These are phyloP conservation scores for Germaria angustata DNA, from an alignment of 2,888 invertebrate genomes.

Conservation along the genomic window DNA sequence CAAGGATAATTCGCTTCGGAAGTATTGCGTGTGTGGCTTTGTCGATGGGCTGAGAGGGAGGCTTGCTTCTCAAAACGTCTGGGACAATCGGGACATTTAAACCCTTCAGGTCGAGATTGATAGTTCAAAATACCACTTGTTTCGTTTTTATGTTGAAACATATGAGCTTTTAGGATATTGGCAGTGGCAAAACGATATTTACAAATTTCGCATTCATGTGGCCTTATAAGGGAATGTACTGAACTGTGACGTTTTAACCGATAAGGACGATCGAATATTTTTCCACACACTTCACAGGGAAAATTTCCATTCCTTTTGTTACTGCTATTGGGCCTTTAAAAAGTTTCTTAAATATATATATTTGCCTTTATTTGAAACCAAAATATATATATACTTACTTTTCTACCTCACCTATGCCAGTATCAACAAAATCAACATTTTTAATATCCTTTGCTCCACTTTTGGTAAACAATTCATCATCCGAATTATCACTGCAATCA, in stretches of 20 bases:
- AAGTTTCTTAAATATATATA: not conserved
- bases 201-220: constrained; percentile 73
- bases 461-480: constrained; percentile 8
- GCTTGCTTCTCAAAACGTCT: constrained; percentile 81
- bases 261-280: constrained; percentile 80
- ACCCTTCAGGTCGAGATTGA: constrained; percentile 68
- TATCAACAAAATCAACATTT: constrained; percentile 56
- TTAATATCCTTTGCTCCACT: constrained; percentile 21
- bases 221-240: constrained; percentile 71
- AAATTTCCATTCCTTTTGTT: constrained; percentile 66
- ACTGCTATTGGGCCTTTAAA: constrained; percentile 66
- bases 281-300: constrained; percentile 80
- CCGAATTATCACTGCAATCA: constrained; percentile 24
- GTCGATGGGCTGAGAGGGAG: constrained; percentile 81
- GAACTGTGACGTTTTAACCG: constrained; percentile 76
- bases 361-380: not conserved
- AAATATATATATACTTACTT: constrained; percentile 34
- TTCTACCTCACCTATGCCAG: constrained; percentile 58
- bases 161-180: constrained; percentile 72
- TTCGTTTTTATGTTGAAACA: constrained; percentile 47
- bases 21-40: constrained; percentile 70
- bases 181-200: constrained; percentile 66
- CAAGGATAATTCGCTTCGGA: constrained; percentile 74
- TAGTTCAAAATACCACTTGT: constrained; percentile 8
- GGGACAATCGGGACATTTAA: constrained; percentile 82